Evolutionary conservation across 2,888 invertebrate species (phyloP), one percentile per base, ranked within the genome.

Genomic region (Danaus chrysippus): DNA sequence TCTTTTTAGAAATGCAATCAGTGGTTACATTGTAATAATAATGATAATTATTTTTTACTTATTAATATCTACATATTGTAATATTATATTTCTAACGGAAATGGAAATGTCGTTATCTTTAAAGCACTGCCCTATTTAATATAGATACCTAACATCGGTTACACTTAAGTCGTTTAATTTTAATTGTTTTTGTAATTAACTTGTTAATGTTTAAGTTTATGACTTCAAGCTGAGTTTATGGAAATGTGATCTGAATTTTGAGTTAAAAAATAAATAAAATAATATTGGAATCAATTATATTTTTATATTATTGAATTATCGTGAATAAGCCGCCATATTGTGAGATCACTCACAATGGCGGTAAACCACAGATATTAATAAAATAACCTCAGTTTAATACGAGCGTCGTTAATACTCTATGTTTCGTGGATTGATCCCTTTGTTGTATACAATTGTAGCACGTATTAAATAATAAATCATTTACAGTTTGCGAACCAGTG

Each of bases 341-440:
- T 65, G 68, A 66, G 66, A 70, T 71, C 67, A 70, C 63, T 68
- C 65, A 66, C 70, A 67, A 70, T 69, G 66, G 65, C 70, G 87
- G 89, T 79, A 73, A 62, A 82, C 89, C 89, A 76, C 89, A 86
- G 73, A 78, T 79, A 82, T 83, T 83, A 87, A 83, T 79, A 82
- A 65, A 67, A 68, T 76, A 74, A 73, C 71, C 74, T 71, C 70
- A 49, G 59, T 76, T 73, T 71, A 77, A 77, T 69, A 76, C 73
- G 61, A 59, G 23, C 69, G 68, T 81, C 83, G 83, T 86, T 75
- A 77, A 79, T 76, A 73, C 76, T 76, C 82, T 83, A 84, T 81
- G 79, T 76, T 77, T 81, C 82, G 82, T 82, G 74, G 75, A 79
- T 78, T 34, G 23, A 34, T 73, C 73, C 70, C 73, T 72, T 74